Conservation (phyloP, 2,113 vertebrate species). For the Nesogale talazaci region DNA sequence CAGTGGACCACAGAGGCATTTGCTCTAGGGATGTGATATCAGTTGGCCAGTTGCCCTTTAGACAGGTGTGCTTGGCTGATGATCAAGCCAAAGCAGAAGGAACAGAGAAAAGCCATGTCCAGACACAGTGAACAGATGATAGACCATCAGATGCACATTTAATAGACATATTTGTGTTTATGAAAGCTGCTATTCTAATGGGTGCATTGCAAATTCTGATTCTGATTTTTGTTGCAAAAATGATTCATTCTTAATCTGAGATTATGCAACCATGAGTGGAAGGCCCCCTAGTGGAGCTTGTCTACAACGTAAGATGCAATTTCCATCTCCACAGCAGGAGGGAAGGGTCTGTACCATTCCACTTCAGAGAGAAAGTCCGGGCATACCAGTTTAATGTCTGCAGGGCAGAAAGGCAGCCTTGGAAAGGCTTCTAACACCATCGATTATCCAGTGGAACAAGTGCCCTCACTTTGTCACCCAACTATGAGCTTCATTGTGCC, state of each 20-base stretch:
- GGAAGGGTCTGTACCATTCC: background rate
- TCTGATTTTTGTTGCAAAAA: background rate
- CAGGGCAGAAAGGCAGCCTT: background rate
- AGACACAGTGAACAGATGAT: background rate
- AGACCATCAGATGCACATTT: background rate
- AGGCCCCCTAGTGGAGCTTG: constrained; percentile 36
- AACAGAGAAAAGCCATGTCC: background rate
- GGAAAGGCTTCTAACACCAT: background rate
- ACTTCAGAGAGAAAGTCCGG: constrained; percentile 9
- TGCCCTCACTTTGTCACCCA: background rate
- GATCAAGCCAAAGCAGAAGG: background rate
- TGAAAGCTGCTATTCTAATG: constrained; percentile 27
- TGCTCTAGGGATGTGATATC: background rate
- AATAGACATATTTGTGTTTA: constrained; percentile 36
- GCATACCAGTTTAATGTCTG: background rate
- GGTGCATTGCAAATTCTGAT: background rate
- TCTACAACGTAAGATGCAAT: background rate
- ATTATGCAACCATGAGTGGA: background rate
- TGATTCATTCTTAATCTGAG: background rate
- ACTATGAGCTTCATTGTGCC: too few species aligned
- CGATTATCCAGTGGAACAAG: background rate
- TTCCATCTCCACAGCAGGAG: background rate
- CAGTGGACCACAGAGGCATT: background rate
- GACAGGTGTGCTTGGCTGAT: background rate
- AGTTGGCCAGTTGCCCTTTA: too few species aligned